These are phyloP conservation scores for Pandemis cinnamomeana DNA, from an alignment of 2,888 invertebrate species.

Conservation along the genomic window DNA sequence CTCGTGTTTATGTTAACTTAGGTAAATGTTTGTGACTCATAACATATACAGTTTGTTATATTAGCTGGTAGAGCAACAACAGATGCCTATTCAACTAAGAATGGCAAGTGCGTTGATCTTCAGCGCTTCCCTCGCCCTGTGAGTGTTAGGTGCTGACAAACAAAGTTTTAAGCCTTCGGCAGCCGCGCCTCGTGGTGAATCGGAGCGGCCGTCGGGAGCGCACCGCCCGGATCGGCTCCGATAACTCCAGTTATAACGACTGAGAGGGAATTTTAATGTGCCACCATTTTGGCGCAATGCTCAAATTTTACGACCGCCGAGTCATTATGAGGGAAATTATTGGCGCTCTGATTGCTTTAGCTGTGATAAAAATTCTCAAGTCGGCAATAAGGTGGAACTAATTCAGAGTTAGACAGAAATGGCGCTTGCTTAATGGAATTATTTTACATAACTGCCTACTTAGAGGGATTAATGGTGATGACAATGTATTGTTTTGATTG, in stretches of 20 bases:
- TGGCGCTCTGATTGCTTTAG: conserved; percentile 84
- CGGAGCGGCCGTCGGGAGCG: conserved; percentile 51
- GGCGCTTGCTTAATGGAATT: conserved; percentile 57
- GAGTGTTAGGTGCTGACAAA: background rate
- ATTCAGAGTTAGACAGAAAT: conserved; percentile 78
- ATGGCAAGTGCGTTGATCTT: background rate
- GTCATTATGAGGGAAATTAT: conserved; percentile 85
- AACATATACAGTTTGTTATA: no score
- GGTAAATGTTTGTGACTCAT: no score
- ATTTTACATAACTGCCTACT: conserved; percentile 44
- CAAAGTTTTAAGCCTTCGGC: background rate
- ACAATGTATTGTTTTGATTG: conserved; percentile 23
- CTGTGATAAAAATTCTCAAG: conserved; percentile 84
- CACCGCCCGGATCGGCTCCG: conserved; percentile 65
- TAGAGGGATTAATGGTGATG: conserved; percentile 37
- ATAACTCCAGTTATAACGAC: conserved; percentile 83
- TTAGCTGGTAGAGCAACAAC: no score
- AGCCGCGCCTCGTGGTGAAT: conserved; percentile 14
- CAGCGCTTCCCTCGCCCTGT: background rate
- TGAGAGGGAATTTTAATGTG: conserved; percentile 84
- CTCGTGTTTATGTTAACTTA: no score
- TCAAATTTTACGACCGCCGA: conserved; percentile 83
- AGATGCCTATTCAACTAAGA: no score
- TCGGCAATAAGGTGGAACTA: conserved; percentile 84
- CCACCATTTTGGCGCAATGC: conserved; percentile 85